Conservation (phyloP, 2,113 vertebrate species). For the Glareola pratincola region DNA sequence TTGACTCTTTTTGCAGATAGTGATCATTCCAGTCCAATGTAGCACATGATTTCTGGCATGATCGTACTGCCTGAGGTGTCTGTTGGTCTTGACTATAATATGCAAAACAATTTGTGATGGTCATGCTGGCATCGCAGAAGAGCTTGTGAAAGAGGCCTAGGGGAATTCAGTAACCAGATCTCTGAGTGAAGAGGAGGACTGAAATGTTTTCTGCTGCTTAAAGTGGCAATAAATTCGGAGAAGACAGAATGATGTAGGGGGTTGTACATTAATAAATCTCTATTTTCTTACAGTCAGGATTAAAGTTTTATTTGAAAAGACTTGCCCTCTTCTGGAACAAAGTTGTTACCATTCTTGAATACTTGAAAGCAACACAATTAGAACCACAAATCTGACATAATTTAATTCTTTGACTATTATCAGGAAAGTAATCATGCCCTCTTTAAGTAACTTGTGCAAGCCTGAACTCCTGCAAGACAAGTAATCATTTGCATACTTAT, state of each 20-base stretch:
- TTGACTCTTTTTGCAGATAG: background rate
- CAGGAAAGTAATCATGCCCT: background rate
- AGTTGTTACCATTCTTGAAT: background rate
- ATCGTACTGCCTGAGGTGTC: background rate
- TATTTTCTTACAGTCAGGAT: background rate
- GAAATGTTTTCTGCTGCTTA: background rate
- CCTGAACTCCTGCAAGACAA: slow-evolving; percentile 1
- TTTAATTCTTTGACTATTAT: slow-evolving; percentile 7
- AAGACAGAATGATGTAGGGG: background rate
- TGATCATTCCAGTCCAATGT: background rate
- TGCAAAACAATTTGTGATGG: background rate
- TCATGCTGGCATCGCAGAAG: background rate
- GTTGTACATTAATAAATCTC: background rate
- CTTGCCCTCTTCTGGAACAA: background rate
- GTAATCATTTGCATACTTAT: slow-evolving; percentile 15
- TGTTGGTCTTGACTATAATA: background rate
- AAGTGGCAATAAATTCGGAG: background rate
- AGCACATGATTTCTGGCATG: background rate
- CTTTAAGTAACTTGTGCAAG: background rate
- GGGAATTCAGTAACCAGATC: background rate
- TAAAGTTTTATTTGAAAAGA: background rate
- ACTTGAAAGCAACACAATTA: background rate
- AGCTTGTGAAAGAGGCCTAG: background rate
- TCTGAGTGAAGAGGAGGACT: background rate
- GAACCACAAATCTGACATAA: background rate